Evolutionary conservation across 2,113 vertebrate genomes (phyloP), one percentile per base, ranked within the genome.

Genomic region (Apeltes quadracus): DNA sequence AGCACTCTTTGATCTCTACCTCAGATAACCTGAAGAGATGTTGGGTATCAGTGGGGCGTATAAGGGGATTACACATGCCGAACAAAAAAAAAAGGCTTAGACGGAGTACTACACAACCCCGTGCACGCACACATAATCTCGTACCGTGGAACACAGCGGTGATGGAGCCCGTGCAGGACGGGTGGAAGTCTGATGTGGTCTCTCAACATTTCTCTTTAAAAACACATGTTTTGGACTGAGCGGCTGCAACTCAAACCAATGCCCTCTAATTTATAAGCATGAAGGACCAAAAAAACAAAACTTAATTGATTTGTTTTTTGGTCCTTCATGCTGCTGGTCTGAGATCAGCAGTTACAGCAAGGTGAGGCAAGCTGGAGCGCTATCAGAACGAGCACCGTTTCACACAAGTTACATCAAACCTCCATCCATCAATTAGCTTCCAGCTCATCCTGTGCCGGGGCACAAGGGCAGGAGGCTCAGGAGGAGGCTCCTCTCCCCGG

Each of bases 11-110:
- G 75, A 87, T 86, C 81, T 79, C 66, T 84, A 72, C 72, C 84
- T 88, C 83, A 76, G 91, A 89, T 93, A 90, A 93, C 94, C 89
- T 92, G 82, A 89, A 91, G 90, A 89, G 86, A 91, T 92, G 89
- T 90, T 93, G 86, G 90, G 72, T 92, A 93, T 94, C 91, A 90
- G 84, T 87, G 73, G 88, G 79, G 74, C 93, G 89, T 92, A 91
- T 88, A 90, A 84, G 72, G 81, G 91, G 90, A 91, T 92, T 94
- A 93, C 81, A 88, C 76, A 79, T 79, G 89, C 88, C 93, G 91
- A 92, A 84, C 74, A 80, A 84, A 88, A 29, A 29, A n/a, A 88
- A 68, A 72, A 72, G 84, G 76, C 79, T 88, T 78, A 87, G 59
- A 46, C n/a, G 29, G 64, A 79, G 79, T 46, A 74, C 69, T 56